A percentile compares a stretch with the other conserved stretches of the same genome.
Conservation (phyloP, 1,140 invertebrate genomes). For the Acromyrmex echinatior region DNA sequence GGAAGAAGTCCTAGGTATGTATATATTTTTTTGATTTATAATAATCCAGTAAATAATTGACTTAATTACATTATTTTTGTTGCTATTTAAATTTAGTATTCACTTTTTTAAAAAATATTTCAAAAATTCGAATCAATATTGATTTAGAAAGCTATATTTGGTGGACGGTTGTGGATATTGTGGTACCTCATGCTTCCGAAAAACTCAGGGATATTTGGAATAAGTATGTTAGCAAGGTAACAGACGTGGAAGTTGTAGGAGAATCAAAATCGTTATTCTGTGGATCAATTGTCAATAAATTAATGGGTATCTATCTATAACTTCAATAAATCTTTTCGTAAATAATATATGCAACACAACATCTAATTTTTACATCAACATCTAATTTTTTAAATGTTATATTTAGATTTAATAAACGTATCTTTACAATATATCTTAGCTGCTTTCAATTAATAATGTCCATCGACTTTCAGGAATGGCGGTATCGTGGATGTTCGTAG, state of each 20-base stretch:
- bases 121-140: background rate
- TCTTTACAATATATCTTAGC: background rate
- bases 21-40: background rate
- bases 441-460: background rate
- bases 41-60: too few species aligned
- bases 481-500: conserved; percentile 83
- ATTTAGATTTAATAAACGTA: background rate
- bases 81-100: background rate
- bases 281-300: conserved; percentile 88
- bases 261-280: conserved; percentile 89
- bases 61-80: background rate
- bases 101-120: background rate
- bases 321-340: background rate
- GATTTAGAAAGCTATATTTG: conserved; percentile 89
- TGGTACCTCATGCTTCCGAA: conserved; percentile 89
- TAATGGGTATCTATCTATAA: conserved; percentile 87
- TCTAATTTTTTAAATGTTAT: too few species aligned
- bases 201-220: conserved; percentile 84
- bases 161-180: conserved; percentile 90
- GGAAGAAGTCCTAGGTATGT: conserved; percentile 86
- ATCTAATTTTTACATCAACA: too few species aligned
- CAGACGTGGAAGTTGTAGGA: conserved; percentile 79
- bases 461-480: conserved; percentile 80
- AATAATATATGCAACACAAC: background rate
- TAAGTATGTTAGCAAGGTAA: conserved; percentile 82